A percentile compares a stretch with the other conserved stretches of the same genome.
These are phyloP conservation scores for Pogoniulus pusillus DNA, from an alignment of 2,797 vertebrate genomes.

Conservation along the genomic window DNA sequence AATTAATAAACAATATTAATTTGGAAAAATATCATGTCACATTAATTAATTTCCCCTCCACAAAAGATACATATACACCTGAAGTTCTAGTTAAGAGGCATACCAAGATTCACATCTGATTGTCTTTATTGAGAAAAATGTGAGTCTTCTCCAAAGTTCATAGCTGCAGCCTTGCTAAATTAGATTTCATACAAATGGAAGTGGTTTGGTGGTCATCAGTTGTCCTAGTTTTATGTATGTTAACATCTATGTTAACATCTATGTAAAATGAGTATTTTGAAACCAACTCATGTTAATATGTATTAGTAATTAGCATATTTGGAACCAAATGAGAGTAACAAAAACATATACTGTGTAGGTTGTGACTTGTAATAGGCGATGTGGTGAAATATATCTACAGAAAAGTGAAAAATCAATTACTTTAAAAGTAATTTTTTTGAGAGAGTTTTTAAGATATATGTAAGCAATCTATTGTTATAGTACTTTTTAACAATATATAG, in stretches of 20 bases:
- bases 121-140: background rate
- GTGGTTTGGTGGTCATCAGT: background rate
- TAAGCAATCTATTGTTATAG: slow-evolving; percentile 30
- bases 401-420: slow-evolving; percentile 59
- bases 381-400: background rate
- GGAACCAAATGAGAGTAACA: background rate
- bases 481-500: background rate
- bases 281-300: background rate
- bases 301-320: slow-evolving; percentile 2
- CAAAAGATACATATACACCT: no score
- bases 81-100: background rate
- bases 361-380: background rate
- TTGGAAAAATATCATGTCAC: no score
- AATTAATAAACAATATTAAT: no score
- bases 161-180: background rate
- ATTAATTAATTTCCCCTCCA: no score
- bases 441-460: slow-evolving; percentile 29
- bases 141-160: background rate
- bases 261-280: slow-evolving; percentile 7
- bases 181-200: background rate
- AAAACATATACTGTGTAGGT: background rate
- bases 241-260: background rate
- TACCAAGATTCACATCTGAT: background rate
- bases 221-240: background rate
- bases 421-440: slow-evolving; percentile 39